Percentiles rank a stretch among this genome's conserved stretches.
Conservation (phyloP, 1,140 invertebrate species). For the Steinernema feltiae region DNA sequence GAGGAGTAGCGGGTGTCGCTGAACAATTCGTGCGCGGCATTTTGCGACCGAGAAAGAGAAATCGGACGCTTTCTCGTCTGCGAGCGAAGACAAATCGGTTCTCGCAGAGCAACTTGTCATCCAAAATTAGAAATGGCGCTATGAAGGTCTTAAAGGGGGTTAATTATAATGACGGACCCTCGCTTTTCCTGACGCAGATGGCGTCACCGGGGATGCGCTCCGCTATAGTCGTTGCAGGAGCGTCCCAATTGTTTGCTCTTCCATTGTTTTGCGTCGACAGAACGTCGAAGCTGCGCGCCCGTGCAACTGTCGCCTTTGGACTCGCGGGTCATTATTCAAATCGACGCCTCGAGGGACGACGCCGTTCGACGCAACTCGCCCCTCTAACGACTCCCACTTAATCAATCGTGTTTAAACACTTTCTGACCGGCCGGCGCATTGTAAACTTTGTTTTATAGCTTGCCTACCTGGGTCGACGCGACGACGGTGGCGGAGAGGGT, state of each 20-base stretch:
- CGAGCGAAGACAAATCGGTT: not conserved
- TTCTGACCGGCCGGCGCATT: not conserved
- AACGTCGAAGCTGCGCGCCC: not conserved
- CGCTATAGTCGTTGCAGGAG: not conserved
- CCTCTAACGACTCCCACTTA: not conserved
- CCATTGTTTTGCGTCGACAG: not conserved
- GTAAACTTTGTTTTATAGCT: not conserved
- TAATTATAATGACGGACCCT: not conserved
- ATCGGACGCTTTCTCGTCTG: not conserved
- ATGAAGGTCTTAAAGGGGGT: not conserved
- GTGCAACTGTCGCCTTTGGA: not conserved
- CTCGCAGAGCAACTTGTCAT: not conserved
- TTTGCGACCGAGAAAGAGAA: not conserved
- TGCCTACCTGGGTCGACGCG: not conserved
- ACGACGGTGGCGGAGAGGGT: not conserved
- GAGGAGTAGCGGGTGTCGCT: too few relatives aligned
- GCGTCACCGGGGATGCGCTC: not conserved
- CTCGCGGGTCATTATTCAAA: slow-evolving; percentile 1
- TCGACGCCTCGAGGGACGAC: slow-evolving; percentile 3
- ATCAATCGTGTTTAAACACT: slow-evolving; percentile 14
- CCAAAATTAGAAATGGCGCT: not conserved
- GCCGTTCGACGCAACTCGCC: not conserved
- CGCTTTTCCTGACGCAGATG: not conserved
- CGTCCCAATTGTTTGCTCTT: not conserved
- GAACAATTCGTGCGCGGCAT: too few relatives aligned